phyloP scores from a whole-genome alignment of 2,888 invertebrate species.

The Dryococelus australis region DNA sequence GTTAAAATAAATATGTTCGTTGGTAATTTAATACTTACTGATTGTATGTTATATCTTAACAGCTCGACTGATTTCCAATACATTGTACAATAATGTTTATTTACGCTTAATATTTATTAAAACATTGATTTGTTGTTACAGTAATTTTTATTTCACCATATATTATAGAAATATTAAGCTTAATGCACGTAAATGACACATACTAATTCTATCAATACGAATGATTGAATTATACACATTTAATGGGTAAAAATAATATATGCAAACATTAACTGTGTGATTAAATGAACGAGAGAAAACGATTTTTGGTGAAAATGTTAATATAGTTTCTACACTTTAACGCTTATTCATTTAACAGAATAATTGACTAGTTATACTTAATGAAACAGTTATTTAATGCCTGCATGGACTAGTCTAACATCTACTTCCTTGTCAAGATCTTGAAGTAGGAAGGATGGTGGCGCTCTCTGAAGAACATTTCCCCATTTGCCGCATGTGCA shows the following conservation, averaged over 20 bases:
- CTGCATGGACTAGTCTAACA: background rate
- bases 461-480: background rate
- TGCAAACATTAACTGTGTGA: too few species aligned
- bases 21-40: background rate
- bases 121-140: background rate
- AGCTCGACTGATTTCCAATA: background rate
- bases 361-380: too few species aligned
- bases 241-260: too few species aligned
- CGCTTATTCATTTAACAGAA: too few species aligned
- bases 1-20: background rate
- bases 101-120: background rate
- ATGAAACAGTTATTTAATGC: background rate
- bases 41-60: background rate
- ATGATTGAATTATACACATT: too few species aligned
- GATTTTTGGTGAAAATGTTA: too few species aligned
- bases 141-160: background rate
- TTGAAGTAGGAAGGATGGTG: background rate
- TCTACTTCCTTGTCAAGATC: background rate
- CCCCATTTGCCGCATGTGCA: background rate
- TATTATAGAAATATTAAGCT: too few species aligned
- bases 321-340: too few species aligned
- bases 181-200: too few species aligned
- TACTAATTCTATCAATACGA: too few species aligned
- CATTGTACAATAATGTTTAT: background rate
- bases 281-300: too few species aligned